These are phyloP conservation scores for Micrasema minimum DNA, from an alignment of 1,140 invertebrate species.

Conservation along the genomic window DNA sequence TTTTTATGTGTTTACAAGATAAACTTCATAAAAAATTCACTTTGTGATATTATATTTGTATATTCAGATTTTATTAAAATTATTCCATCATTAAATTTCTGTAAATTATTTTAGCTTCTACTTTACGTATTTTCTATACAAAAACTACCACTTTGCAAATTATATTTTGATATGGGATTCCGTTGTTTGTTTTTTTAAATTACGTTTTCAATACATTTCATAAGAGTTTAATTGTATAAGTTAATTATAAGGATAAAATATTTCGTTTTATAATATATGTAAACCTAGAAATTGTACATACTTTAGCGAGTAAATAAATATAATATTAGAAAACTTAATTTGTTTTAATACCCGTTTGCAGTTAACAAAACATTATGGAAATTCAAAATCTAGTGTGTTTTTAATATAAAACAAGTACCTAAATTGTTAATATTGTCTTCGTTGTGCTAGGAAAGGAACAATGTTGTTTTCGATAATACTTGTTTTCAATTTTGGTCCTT, in stretches of 20 bases:
- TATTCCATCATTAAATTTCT: background rate
- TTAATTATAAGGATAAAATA: conserved; percentile 37
- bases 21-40: conserved; percentile 8
- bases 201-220: conserved; percentile 7
- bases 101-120: too few species aligned
- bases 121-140: too few species aligned
- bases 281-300: conserved; percentile 45
- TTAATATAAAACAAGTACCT: background rate
- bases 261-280: conserved; percentile 40
- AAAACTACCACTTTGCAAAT: too few species aligned
- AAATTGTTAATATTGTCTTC: background rate
- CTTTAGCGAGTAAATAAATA: conserved; percentile 47
- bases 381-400: background rate
- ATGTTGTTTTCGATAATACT: background rate
- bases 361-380: background rate
- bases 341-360: background rate
- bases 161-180: too few species aligned
- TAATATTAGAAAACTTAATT: conserved; percentile 20
- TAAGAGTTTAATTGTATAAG: conserved; percentile 11
- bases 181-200: conserved; percentile 23
- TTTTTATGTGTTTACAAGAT: background rate
- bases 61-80: conserved; percentile 5
- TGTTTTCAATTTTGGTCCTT: too few species aligned
- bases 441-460: background rate
- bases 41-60: conserved; percentile 21